phyloP scores from a whole-genome alignment of 2,888 invertebrate species.

The Unio delphinus region DNA sequence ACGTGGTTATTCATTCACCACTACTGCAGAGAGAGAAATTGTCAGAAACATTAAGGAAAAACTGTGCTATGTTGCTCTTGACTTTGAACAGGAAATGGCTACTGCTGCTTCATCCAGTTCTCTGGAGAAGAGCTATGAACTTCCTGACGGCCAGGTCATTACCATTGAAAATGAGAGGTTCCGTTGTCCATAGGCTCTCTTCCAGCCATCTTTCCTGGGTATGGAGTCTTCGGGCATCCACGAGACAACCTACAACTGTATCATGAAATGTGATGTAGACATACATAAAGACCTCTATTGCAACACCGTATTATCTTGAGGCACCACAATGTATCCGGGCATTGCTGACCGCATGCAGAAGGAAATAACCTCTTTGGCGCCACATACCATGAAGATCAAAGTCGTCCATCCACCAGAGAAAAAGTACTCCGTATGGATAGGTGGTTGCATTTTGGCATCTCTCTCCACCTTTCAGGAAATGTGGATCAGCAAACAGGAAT shows the following conservation, averaged over 20 bases:
- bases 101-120: slow-evolving; percentile 92
- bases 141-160: slow-evolving; percentile 61
- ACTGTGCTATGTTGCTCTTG: slow-evolving; percentile 92
- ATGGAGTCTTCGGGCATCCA: slow-evolving; percentile 76
- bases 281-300: slow-evolving; percentile 73
- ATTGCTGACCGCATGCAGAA: slow-evolving; percentile 98
- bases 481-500: slow-evolving; percentile 67
- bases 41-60: slow-evolving; percentile 95
- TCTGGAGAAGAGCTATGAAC: slow-evolving; percentile 87
- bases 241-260: slow-evolving; percentile 60
- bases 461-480: slow-evolving; percentile 64
- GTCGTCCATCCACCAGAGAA: slow-evolving; percentile 68
- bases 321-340: slow-evolving; percentile 97
- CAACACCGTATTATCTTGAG: slow-evolving; percentile 86
- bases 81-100: slow-evolving; percentile 95
- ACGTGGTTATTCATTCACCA: slow-evolving; percentile 67
- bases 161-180: slow-evolving; percentile 61
- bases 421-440: slow-evolving; percentile 67
- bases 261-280: slow-evolving; percentile 65
- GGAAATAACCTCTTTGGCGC: slow-evolving; percentile 89
- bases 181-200: slow-evolving; percentile 64
- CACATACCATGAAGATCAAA: slow-evolving; percentile 78
- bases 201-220: slow-evolving; percentile 70
- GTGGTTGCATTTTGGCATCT: slow-evolving; percentile 65
- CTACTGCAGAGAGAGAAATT: slow-evolving; percentile 91